These are phyloP conservation scores for Polia nebulosa DNA, from an alignment of 2,888 invertebrate species.

Conservation along the genomic window DNA sequence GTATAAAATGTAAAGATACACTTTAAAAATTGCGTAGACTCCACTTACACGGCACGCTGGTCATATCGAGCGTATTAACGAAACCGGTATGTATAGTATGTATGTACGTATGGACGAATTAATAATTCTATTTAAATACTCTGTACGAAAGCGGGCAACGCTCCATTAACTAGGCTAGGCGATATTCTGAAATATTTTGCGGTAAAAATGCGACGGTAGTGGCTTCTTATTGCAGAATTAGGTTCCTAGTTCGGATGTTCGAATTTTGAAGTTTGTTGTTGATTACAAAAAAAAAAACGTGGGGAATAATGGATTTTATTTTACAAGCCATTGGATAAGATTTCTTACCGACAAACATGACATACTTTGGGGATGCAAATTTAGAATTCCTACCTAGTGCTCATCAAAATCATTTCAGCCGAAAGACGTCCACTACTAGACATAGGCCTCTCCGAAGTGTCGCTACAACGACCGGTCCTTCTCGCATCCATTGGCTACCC, in stretches of 20 bases:
- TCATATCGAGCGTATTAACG: slow-evolving; percentile 54
- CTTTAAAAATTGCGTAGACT: slow-evolving; percentile 30
- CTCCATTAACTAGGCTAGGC: slow-evolving; percentile 49
- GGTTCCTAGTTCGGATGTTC: neutral
- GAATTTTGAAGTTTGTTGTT: slow-evolving; percentile 21
- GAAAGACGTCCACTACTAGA: no score
- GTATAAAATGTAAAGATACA: neutral
- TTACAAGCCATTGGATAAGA: no score
- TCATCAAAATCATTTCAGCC: no score
- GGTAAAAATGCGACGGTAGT: neutral
- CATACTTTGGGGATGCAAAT: no score
- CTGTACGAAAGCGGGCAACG: slow-evolving; percentile 56
- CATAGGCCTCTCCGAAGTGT: no score
- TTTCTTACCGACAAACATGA: no score
- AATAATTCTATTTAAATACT: slow-evolving; percentile 47
- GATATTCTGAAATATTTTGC: slow-evolving; percentile 52
- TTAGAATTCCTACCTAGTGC: no score
- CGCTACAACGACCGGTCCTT: no score
- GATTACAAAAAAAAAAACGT: no score
- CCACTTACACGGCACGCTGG: slow-evolving; percentile 38
- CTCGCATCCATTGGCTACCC: no score
- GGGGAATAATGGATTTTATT: no score
- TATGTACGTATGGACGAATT: slow-evolving; percentile 39
- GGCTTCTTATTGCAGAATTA: slow-evolving; percentile 38
- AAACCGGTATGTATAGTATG: slow-evolving; percentile 46